Conservation (phyloP, 2,888 invertebrate genomes). For the Uloborus plumipes region DNA sequence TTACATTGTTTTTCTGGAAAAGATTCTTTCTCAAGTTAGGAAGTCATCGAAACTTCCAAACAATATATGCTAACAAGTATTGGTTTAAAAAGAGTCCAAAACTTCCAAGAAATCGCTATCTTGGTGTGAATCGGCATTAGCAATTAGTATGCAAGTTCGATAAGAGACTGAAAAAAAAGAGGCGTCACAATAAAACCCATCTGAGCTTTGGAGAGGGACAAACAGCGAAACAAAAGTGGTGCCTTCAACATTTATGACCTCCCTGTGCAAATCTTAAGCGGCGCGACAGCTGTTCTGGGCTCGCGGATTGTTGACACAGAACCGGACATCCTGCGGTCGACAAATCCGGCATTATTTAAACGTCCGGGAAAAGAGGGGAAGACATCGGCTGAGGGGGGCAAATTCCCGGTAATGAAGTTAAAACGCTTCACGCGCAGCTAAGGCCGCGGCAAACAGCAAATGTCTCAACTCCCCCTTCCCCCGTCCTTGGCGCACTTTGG, state of each 20-base stretch:
- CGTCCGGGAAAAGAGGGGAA: not conserved
- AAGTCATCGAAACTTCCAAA: too few species aligned
- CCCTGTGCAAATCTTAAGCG: conserved; percentile 18
- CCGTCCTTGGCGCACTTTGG: conserved; percentile 1
- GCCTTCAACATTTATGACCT: not conserved
- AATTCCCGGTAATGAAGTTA: conserved; percentile 59
- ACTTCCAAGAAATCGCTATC: too few species aligned
- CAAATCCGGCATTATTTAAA: conserved; percentile 50
- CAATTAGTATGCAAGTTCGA: too few species aligned
- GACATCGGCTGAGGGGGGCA: not conserved
- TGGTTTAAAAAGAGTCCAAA: too few species aligned
- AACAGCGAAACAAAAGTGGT: too few species aligned
- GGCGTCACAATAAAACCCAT: too few species aligned
- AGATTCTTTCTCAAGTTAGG: too few species aligned
- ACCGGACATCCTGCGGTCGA: conserved; percentile 36
- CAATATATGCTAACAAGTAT: too few species aligned
- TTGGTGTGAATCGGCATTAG: too few species aligned
- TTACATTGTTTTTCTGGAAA: too few species aligned
- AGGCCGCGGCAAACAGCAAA: conserved; percentile 57
- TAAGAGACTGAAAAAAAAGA: too few species aligned
- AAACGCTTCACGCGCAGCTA: conserved; percentile 51
- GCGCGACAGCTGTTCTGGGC: conserved; percentile 49
- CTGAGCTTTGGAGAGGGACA: too few species aligned
- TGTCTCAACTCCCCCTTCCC: conserved; percentile 22
- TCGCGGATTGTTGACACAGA: conserved; percentile 48